Evolutionary conservation across 2,113 vertebrate species (phyloP), one percentile per base, ranked within the genome.

Genomic region (Upupa epops): DNA sequence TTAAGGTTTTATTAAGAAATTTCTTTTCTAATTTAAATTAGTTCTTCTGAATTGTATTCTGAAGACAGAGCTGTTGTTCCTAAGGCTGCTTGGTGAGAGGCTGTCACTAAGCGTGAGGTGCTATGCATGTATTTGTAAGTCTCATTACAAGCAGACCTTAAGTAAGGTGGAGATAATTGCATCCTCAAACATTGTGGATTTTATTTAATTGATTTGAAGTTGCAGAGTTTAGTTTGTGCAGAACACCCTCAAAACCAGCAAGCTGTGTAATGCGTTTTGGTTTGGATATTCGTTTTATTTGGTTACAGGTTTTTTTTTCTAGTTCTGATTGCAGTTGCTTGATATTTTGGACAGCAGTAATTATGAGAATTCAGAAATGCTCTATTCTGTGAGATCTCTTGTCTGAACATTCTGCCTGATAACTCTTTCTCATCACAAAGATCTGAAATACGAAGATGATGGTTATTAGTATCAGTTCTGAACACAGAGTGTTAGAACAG

Each of bases 61-160:
- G 65, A 83, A 88, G 48, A 49, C 48, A 86, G 66, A 75, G 68
- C 69, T 83, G 55, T 79, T 93, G 58, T 74, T 92, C 76, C 60
- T 75, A 59, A 72, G 70, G 22, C 6, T 58, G 59, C 74, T 91
- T 86, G 60, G 64, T 88, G 52, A 73, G 90, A 66, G 79, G 58
- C 72, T 90, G 59, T 86, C 90, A 74, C 76, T 81, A n/a, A 85
- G 68, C 59, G 65, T 45, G 64, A 76, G 79, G 64, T 83, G 63
- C 60, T 94, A 1, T 79, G 51, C 20, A 11, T 69, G 42, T 81
- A 49, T 89, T 78, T 89, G 29, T 68, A 75, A 77, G 49, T 76
- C 59, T 75, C 40, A 14, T 16, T 89, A 63, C 19, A 45, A 80
- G 56, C 76, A 42, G 65, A 73, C 59, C 20, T 79, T 68, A n/a